These are phyloP conservation scores for Apus apus DNA, from an alignment of 2,113 vertebrate genomes.

Conservation along the genomic window DNA sequence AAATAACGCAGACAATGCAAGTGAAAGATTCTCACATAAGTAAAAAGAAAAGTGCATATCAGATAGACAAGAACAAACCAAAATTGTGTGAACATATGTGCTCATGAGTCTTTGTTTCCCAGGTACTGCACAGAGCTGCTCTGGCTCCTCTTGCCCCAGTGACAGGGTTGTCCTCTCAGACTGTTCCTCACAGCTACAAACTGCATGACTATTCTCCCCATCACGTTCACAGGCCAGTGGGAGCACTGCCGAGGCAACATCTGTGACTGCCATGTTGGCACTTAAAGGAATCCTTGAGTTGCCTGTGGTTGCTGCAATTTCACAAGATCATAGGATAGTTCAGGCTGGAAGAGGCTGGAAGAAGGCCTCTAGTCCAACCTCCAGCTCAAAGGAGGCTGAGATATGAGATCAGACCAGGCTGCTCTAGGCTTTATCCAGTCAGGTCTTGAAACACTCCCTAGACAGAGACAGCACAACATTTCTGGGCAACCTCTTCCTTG, in stretches of 20 bases:
- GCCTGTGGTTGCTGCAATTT: not conserved
- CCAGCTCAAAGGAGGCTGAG: too few relatives aligned
- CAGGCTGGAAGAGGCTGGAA: too few relatives aligned
- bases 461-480: too few relatives aligned
- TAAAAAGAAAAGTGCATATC: not conserved
- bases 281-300: not conserved
- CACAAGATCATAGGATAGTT: not conserved
- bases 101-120: not conserved
- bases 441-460: too few relatives aligned
- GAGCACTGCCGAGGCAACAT: accelerated
- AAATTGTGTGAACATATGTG: not conserved
- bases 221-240: too few relatives aligned
- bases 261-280: not conserved
- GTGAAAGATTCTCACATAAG: constrained; percentile 35
- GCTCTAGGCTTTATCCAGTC: too few relatives aligned
- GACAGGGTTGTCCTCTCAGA: not conserved
- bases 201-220: not conserved
- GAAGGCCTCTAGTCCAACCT: too few relatives aligned
- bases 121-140: accelerated
- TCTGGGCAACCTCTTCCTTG: too few relatives aligned
- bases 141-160: not conserved
- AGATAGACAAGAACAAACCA: not conserved
- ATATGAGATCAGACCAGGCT: too few relatives aligned
- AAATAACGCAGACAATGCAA: constrained; percentile 31
- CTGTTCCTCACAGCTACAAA: not conserved